Percentiles rank a stretch among this genome's conserved stretches.
Conservation (phyloP, 1,140 invertebrate species). For the Drosophila watanabei region DNA sequence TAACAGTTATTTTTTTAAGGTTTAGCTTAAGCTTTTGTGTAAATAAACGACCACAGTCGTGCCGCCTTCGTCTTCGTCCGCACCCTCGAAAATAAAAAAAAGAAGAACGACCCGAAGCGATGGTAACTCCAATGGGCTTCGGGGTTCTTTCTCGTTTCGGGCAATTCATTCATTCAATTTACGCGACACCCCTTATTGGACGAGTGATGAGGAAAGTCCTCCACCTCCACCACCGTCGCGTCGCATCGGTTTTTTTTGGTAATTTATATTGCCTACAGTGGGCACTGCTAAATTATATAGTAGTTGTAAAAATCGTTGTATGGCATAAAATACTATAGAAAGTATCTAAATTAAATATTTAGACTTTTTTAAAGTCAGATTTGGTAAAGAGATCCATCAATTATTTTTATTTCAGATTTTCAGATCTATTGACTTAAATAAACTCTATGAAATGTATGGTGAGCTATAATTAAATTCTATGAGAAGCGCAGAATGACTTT, state of each 20-base stretch:
- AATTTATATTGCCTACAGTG: slow-evolving; percentile 59
- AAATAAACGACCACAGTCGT: slow-evolving; percentile 84
- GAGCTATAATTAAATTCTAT: no score
- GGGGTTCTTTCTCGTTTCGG: slow-evolving; percentile 49
- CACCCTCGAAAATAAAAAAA: slow-evolving; percentile 40
- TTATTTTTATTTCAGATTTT: not conserved
- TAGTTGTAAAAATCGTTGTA: no score
- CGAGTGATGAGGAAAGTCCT: slow-evolving; percentile 58
- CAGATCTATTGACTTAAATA: no score
- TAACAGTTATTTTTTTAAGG: slow-evolving; percentile 84
- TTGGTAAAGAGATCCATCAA: not conserved
- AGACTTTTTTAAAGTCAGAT: no score
- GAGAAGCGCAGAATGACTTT: no score
- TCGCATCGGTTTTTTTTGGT: slow-evolving; percentile 38
- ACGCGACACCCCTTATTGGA: slow-evolving; percentile 75
- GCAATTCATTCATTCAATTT: slow-evolving; percentile 84
- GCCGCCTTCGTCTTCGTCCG: slow-evolving; percentile 27
- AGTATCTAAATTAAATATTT: not conserved
- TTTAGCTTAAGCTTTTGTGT: slow-evolving; percentile 84
- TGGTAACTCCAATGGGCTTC: slow-evolving; percentile 45
- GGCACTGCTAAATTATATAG: not conserved
- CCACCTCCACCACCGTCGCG: slow-evolving; percentile 14
- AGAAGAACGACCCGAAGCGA: slow-evolving; percentile 17
- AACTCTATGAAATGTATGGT: no score
- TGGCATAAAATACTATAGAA: not conserved